Percentiles rank a stretch among this genome's conserved stretches.
Evolutionary conservation across 1,140 invertebrate genomes (phyloP).

Genomic region (Solenopsis fugax): DNA sequence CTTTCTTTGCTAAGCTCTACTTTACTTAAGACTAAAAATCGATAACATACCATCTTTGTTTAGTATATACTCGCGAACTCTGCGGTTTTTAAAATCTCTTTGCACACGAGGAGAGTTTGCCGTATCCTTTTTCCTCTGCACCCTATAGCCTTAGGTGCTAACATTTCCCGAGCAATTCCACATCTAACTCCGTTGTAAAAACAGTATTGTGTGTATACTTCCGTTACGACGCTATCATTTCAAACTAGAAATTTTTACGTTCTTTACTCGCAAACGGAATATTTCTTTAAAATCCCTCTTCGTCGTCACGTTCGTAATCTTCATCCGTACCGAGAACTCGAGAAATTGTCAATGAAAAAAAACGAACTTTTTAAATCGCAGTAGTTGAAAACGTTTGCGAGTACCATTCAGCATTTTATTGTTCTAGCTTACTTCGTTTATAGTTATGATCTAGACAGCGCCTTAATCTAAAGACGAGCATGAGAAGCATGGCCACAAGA

Average conservation of each 20-base stretch:
- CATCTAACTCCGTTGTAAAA: conserved; percentile 29
- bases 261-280: conserved; percentile 10
- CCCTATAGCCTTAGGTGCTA: conserved; percentile 23
- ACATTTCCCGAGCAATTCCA: conserved; percentile 28
- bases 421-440: background rate
- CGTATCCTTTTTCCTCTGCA: background rate
- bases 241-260: conserved; percentile 31
- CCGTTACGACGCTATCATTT: conserved; percentile 11
- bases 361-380: conserved; percentile 26
- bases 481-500: background rate
- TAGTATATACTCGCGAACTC: conserved; percentile 3
- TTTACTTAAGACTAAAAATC: conserved; percentile 53
- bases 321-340: conserved; percentile 6
- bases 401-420: conserved; percentile 23
- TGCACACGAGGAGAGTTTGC: background rate
- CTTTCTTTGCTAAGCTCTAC: conserved; percentile 60
- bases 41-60: conserved; percentile 40
- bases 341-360: conserved; percentile 9
- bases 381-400: conserved; percentile 21
- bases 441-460: background rate
- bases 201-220: conserved; percentile 14
- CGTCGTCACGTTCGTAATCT: conserved; percentile 26
- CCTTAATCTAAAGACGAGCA: background rate
- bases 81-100: conserved; percentile 24
- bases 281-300: conserved; percentile 25